Evolutionary conservation across 2,888 invertebrate genomes (phyloP).

Genomic region (Calliscelio sp.): DNA sequence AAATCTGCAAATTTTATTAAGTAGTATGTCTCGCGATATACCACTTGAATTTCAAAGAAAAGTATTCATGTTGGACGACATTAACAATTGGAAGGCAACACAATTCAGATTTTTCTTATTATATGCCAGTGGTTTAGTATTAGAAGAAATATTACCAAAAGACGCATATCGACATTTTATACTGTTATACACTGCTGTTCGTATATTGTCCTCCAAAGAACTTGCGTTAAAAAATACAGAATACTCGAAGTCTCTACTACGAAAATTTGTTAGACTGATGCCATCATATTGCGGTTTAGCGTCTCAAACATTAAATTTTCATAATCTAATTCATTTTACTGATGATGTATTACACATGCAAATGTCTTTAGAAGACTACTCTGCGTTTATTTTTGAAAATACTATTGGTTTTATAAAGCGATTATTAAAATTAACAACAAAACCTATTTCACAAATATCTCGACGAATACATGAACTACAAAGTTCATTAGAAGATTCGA

Average conservation of each 20-base stretch:
- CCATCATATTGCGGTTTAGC: slow-evolving; percentile 21
- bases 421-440: slow-evolving; percentile 24
- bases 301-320: slow-evolving; percentile 24
- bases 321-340: slow-evolving; percentile 25
- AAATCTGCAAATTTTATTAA: slow-evolving; percentile 40
- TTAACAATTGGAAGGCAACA: slow-evolving; percentile 24
- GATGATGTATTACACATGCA: slow-evolving; percentile 26
- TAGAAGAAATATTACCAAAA: slow-evolving; percentile 8
- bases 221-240: slow-evolving; percentile 8
- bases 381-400: slow-evolving; percentile 43
- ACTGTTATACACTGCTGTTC: slow-evolving; percentile 9
- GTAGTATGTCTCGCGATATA: slow-evolving; percentile 20
- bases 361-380: slow-evolving; percentile 27
- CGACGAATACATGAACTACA: slow-evolving; percentile 30
- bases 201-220: slow-evolving; percentile 14
- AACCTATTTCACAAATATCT: slow-evolving; percentile 32
- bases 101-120: slow-evolving; percentile 36
- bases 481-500: background rate
- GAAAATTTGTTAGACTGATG: slow-evolving; percentile 32
- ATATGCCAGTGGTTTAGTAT: slow-evolving; percentile 25
- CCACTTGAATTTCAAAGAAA: slow-evolving; percentile 26
- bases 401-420: slow-evolving; percentile 24
- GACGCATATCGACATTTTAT: slow-evolving; percentile 28
- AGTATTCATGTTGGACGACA: slow-evolving; percentile 11
- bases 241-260: background rate